Base-by-base conservation (phyloP, 1,140 invertebrate genomes). In the Trigoniulus corallinus region DNA sequence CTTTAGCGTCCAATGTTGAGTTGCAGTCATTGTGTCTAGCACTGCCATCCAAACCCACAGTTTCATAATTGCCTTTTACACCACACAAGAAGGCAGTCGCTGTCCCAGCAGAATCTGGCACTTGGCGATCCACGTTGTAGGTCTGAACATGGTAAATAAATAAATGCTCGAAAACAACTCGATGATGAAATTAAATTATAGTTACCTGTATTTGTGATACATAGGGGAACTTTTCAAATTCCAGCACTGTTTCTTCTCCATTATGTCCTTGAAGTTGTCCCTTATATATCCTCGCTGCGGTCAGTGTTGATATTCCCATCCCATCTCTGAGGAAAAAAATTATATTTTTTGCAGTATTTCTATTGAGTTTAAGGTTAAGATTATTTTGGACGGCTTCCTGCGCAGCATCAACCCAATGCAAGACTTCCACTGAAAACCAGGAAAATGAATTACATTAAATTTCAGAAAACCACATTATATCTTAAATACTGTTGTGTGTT, bases 291-390 rank as follows among this genome's bases (percentile, higher is more conserved):
- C 84, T 68, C 1, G 79, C 77, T 0, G 82, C 82, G 0, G 82
- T 83, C 1, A 82, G 69, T 0, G 83, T 84, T 1, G 80, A 72
- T 41, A 84, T 67, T 22, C 82, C 81, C 78, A 86, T 84, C 7
- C 84, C 84, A 65, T 88, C 84, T 0, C 82, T 84, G 2, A 87
- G 72, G 57, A 85, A 81, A 40, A 87, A 65, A 27, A 87, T 78
- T n/a, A 86, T 72, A 61, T 84, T 84, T 55, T 77, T 80, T 4
- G 82, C 81, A n/a, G n/a, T n/a, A n/a, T n/a, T n/a, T n/a, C n/a
- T n/a, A n/a, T n/a, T n/a, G n/a, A n/a, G n/a, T n/a, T n/a, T n/a
- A n/a, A n/a, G n/a, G n/a, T n/a, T n/a, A n/a, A n/a, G n/a, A n/a
- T n/a, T n/a, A n/a, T n/a, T n/a, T n/a, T n/a, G n/a, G n/a, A n/a